phyloP scores from a whole-genome alignment of 2,888 invertebrate genomes.

The Eristalinus aeneus region DNA sequence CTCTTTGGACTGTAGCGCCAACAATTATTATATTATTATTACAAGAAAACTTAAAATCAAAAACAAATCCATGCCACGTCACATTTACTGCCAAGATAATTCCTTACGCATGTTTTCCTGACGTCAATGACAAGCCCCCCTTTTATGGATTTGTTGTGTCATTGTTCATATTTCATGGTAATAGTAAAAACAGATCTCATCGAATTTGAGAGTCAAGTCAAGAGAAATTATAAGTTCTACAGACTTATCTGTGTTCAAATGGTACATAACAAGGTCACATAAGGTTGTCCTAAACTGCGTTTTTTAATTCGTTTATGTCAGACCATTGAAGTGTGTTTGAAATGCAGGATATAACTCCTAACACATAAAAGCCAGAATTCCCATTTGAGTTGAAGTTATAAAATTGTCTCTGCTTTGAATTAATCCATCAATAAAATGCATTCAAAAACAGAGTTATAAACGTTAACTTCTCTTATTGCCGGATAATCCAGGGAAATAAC shows the following conservation, averaged over 20 bases:
- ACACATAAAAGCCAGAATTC: not conserved
- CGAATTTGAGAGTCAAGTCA: not conserved
- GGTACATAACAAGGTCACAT: not conserved
- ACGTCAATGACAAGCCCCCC: constrained; percentile 45
- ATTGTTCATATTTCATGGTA: not conserved
- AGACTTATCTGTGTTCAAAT: not conserved
- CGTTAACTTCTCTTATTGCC: too few species aligned
- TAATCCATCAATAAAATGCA: too few species aligned
- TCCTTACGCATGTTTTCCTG: not conserved
- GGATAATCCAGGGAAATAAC: too few species aligned
- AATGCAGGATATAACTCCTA: not conserved
- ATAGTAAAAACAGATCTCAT: not conserved
- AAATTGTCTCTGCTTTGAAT: too few species aligned
- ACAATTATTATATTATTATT: too few species aligned
- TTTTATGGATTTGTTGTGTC: not conserved
- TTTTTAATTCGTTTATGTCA: not conserved
- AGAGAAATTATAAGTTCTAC: not conserved
- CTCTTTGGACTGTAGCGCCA: too few species aligned
- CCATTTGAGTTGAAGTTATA: not conserved
- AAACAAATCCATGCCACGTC: not conserved
- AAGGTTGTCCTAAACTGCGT: not conserved
- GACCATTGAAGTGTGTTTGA: not conserved
- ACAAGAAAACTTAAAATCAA: not conserved
- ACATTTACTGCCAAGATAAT: not conserved
- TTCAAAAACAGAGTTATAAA: too few species aligned